Conservation (phyloP, 2,888 invertebrate species). For the Xestobium rufovillosum region DNA sequence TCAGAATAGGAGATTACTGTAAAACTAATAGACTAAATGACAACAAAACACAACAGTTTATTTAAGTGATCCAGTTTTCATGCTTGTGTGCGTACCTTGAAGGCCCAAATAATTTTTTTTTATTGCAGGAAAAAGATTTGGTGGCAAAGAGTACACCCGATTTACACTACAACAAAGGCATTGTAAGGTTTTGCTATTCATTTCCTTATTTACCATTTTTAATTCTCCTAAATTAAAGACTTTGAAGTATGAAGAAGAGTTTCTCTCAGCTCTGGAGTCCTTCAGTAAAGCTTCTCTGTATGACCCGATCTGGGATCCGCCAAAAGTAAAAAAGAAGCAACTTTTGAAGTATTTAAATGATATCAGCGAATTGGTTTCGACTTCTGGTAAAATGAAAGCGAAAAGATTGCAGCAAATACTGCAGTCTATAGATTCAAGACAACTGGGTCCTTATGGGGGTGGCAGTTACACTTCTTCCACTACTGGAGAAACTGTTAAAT, state of each 20-base stretch:
- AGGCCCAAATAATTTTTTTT: conserved; percentile 17
- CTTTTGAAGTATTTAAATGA: conserved; percentile 58
- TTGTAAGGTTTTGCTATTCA: conserved; percentile 52
- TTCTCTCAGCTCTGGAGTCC: conserved; percentile 59
- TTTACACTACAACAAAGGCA: conserved; percentile 75
- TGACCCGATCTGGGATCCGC: conserved; percentile 71
- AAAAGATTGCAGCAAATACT: conserved; percentile 63
- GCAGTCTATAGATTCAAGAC: conserved; percentile 59
- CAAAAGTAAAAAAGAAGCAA: conserved; percentile 53
- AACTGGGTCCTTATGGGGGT: conserved; percentile 60
- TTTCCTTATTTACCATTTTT: conserved; percentile 6
- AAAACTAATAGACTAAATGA: no score
- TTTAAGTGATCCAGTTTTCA: no score
- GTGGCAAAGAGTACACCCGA: conserved; percentile 67
- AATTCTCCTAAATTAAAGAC: conserved; percentile 55
- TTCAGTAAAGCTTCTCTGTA: conserved; percentile 59
- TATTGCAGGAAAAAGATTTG: conserved; percentile 57
- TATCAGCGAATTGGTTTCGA: conserved; percentile 55
- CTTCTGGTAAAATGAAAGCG: conserved; percentile 65
- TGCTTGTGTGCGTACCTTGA: no score
- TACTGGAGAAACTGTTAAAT: conserved; percentile 45
- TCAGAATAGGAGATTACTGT: no score
- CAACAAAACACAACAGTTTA: no score
- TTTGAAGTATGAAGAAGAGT: conserved; percentile 72
- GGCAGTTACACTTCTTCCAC: conserved; percentile 50